Base-by-base conservation (phyloP, 1,140 invertebrate species). In the Chymomyza costata region DNA sequence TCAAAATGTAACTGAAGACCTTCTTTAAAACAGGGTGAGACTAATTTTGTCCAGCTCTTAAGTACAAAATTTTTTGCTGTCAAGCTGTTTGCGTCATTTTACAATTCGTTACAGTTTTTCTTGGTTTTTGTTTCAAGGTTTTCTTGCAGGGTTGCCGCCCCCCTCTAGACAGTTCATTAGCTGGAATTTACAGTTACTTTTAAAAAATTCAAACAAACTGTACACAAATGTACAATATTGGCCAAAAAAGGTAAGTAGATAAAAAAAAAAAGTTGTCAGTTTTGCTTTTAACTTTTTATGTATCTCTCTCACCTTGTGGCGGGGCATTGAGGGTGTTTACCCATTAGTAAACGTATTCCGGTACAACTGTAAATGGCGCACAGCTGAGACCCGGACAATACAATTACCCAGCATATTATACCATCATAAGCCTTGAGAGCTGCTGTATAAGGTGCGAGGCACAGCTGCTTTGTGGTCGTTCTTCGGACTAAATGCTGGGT, bases 1-100 rank as follows among this genome's bases (percentile, higher is more conserved):
- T 78, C 71, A 78, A 78, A 78, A 80, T 78, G 73, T 78, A 78
- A 78, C 71, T 78, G 58, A 78, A 78, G 73, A 80, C 52, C 44
- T 56, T 61, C 40, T 11, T 46, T 52, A 28, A 46, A 52, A 32
- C 71, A 44, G 57, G 52, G 69, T 49, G 49, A 59, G 67, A 80
- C 73, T 78, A 78, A 78, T 78, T 80, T 64, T 31, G 54, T 62
- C 15, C 40, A 41, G 35, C 38, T 10, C 25, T 6, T 6, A 28
- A 28, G 10, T 10, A 28, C 5, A 28, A 28, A 28, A 28, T 6
- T 28, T 6, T 28, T 10, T 28, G 13, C 34, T 31, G 43, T 17
- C 47, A 47, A 46, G 35, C 65, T 45, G 31, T 51, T 39, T 50
- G 61, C 37, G 53, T 61, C 56, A 68, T 58, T 73, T 67, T 65